A percentile compares a stretch with the other conserved stretches of the same genome.
Conservation (phyloP, 2,888 invertebrate genomes). For the Mythimna lalbum region DNA sequence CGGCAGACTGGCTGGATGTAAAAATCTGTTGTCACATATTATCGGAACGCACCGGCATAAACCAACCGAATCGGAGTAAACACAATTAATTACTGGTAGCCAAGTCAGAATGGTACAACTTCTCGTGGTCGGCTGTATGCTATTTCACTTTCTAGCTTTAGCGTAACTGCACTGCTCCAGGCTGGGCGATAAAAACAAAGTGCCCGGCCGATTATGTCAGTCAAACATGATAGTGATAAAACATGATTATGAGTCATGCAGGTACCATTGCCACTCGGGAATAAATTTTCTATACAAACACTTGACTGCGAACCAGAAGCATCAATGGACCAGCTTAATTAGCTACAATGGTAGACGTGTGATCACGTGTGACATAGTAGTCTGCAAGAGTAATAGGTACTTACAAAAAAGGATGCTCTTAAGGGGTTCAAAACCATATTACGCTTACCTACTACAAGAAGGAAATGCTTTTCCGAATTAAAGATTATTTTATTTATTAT, state of each 20-base stretch:
- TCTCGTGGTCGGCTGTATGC: constrained; percentile 72
- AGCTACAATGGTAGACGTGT: no score
- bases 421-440: no score
- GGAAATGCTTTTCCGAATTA: no score
- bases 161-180: constrained; percentile 49
- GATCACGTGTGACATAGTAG: no score
- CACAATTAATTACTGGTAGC: constrained; percentile 72
- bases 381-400: no score
- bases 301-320: background rate
- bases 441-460: no score
- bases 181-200: constrained; percentile 64
- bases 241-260: constrained; percentile 33
- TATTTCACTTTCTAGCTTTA: constrained; percentile 83
- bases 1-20: constrained; percentile 79
- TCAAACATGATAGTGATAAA: constrained; percentile 62
- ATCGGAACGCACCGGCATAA: constrained; percentile 84
- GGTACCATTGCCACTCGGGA: background rate
- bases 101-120: constrained; percentile 67
- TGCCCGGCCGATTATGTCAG: constrained; percentile 64
- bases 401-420: no score
- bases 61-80: constrained; percentile 82
- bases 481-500: no score
- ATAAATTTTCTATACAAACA: background rate
- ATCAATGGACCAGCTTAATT: no score
- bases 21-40: constrained; percentile 76